A percentile compares a stretch with the other conserved stretches of the same genome.
Conservation (phyloP, 2,113 vertebrate genomes). For the Sylvia atricapilla region DNA sequence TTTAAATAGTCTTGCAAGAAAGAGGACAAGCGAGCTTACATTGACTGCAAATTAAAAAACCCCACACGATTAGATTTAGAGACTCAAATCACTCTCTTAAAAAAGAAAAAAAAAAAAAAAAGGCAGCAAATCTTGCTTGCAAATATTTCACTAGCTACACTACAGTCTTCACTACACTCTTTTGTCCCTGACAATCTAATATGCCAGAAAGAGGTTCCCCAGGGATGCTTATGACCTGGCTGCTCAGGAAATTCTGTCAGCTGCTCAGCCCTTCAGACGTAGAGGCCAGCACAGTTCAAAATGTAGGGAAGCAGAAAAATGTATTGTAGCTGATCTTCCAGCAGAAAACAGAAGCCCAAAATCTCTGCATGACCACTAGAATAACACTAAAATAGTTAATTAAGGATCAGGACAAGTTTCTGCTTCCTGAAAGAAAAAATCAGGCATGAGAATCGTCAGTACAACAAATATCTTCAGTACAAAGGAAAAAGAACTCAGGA, state of each 20-base stretch:
- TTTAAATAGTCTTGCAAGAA: background rate
- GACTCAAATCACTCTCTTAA: background rate
- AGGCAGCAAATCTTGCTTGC: background rate
- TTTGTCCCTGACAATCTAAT: background rate
- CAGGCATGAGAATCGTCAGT: background rate
- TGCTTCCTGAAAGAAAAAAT: background rate
- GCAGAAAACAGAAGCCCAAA: background rate
- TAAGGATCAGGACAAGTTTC: background rate
- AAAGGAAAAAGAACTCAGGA: background rate
- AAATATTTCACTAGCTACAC: background rate
- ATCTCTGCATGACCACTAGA: background rate
- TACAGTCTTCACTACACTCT: too few species aligned
- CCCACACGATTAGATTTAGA: background rate
- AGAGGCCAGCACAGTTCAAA: background rate
- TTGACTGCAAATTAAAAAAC: background rate
- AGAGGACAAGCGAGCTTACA: background rate
- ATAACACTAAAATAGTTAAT: background rate
- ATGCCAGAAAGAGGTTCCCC: background rate
- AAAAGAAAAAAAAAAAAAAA: background rate
- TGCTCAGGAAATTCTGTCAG: background rate
- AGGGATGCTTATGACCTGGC: background rate
- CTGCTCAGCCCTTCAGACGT: background rate
- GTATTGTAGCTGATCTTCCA: background rate
- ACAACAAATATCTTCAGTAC: background rate
- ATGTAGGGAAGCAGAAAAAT: background rate